Evolutionary conservation across 2,888 invertebrate genomes (phyloP).

Genomic region (Aleiodes alternator): DNA sequence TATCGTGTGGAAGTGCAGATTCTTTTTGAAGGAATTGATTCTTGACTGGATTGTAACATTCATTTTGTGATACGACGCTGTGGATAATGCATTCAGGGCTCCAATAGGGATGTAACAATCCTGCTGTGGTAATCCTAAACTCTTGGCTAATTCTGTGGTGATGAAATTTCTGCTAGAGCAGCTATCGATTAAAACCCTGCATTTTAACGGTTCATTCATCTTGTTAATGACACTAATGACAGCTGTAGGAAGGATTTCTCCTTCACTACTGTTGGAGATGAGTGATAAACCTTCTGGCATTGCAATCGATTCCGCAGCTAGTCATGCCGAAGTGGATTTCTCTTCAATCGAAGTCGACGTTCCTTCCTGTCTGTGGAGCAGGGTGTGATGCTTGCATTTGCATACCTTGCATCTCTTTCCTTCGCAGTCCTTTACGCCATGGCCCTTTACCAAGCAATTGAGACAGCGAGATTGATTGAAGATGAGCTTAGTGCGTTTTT

Average conservation of each 20-base stretch:
- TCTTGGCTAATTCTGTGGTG: constrained; percentile 47
- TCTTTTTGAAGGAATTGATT: constrained; percentile 38
- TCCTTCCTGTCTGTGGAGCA: too few species aligned
- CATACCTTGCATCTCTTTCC: too few species aligned
- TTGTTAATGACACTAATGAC: background rate
- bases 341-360: too few species aligned
- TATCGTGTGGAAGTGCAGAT: constrained; percentile 45
- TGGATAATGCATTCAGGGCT: constrained; percentile 38
- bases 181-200: constrained; percentile 48
- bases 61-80: constrained; percentile 33
- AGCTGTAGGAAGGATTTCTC: constrained; percentile 2
- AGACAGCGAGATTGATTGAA: too few species aligned
- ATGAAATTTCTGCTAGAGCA: constrained; percentile 51
- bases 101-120: constrained; percentile 46
- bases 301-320: background rate
- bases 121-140: constrained; percentile 38
- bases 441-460: too few species aligned
- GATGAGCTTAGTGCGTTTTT: too few species aligned
- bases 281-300: background rate
- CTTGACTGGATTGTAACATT: constrained; percentile 43
- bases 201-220: too few species aligned
- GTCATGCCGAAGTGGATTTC: too few species aligned
- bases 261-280: background rate
- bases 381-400: too few species aligned
- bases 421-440: too few species aligned